Evolutionary conservation across 2,797 vertebrate species (phyloP).

Genomic region (Periophthalmus magnuspinnatus): DNA sequence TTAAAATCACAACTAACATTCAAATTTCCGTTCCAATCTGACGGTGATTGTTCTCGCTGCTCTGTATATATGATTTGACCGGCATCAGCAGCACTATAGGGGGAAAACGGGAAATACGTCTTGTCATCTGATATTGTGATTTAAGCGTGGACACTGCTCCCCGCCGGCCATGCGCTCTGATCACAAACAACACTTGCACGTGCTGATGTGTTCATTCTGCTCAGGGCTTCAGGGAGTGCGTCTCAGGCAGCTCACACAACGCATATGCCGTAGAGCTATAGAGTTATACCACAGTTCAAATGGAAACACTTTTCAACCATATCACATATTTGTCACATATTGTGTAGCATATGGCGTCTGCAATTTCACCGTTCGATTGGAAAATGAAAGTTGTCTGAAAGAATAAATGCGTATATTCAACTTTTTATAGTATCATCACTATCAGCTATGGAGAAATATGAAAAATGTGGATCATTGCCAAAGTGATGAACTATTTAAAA

Average conservation of each 20-base stretch:
- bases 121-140: slow-evolving; percentile 19
- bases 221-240: not conserved
- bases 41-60: not conserved
- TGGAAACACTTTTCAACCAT: slow-evolving; percentile 6
- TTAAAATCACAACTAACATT: too few species aligned
- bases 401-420: not conserved
- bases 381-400: not conserved
- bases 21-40: too few species aligned
- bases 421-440: not conserved
- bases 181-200: slow-evolving; percentile 26
- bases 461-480: too few species aligned
- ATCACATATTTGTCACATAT: slow-evolving; percentile 13
- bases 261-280: slow-evolving; percentile 2
- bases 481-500: too few species aligned
- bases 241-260: slow-evolving; percentile 36
- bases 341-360: not conserved
- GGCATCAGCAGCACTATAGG: slow-evolving; percentile 2
- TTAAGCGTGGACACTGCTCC: slow-evolving; percentile 9
- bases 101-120: not conserved
- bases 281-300: slow-evolving; percentile 2
- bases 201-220: slow-evolving; percentile 30
- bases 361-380: slow-evolving; percentile 9
- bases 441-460: not conserved
- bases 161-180: slow-evolving; percentile 3
- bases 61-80: not conserved